phyloP scores from a whole-genome alignment of 2,888 invertebrate genomes.

The Antheraea yamamai region DNA sequence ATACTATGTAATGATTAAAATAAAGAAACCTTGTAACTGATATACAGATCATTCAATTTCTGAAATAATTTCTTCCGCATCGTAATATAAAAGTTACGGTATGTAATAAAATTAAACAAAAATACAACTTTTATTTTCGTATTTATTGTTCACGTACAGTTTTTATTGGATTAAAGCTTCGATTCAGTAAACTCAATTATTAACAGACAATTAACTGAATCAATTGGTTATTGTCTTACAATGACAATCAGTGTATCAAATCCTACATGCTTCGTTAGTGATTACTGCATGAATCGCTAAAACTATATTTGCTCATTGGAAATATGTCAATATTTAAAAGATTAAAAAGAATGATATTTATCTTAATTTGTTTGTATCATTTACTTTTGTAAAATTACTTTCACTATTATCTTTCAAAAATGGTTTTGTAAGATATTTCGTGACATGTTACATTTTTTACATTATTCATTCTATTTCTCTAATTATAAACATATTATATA shows the following conservation, averaged over 20 bases:
- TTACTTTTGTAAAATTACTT: neutral
- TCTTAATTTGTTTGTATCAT: neutral
- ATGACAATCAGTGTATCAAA: conserved; percentile 39
- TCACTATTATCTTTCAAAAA: too few relatives aligned
- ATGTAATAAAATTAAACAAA: neutral
- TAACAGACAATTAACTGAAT: conserved; percentile 20
- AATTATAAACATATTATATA: too few relatives aligned
- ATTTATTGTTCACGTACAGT: conserved; percentile 27
- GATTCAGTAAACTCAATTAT: conserved; percentile 19
- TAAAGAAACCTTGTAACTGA: neutral
- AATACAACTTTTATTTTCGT: conserved; percentile 21
- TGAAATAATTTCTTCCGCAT: conserved; percentile 7
- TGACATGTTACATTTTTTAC: too few relatives aligned
- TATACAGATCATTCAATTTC: neutral
- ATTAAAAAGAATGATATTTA: conserved; percentile 36
- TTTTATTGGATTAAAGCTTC: conserved; percentile 12
- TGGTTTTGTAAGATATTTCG: too few relatives aligned
- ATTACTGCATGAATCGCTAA: conserved; percentile 26
- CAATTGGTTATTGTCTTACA: conserved; percentile 29
- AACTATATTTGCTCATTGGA: neutral
- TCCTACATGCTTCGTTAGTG: conserved; percentile 36
- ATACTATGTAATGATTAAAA: too few relatives aligned
- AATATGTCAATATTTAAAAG: neutral
- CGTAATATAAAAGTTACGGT: conserved; percentile 10
- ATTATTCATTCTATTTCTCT: too few relatives aligned